Evolutionary conservation across 2,797 vertebrate species (phyloP).

Genomic region (Danio albolineatus): DNA sequence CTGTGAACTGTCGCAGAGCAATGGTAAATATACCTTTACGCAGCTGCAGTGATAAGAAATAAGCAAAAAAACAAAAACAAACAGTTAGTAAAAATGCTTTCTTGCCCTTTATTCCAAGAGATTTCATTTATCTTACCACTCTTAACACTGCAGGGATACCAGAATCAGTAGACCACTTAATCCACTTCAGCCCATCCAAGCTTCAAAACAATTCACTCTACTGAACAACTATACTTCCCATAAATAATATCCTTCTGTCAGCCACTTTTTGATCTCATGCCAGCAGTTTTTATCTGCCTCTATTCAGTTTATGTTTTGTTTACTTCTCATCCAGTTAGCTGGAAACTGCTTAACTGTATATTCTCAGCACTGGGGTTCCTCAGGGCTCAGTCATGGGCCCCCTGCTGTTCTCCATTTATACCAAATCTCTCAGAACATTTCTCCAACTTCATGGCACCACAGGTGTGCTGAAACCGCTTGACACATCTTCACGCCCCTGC

Average conservation of each 20-base stretch:
- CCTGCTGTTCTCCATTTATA: conserved; percentile 32
- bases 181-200: conserved; percentile 9
- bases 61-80: too few relatives aligned
- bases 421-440: conserved; percentile 10
- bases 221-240: not conserved
- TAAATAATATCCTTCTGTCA: not conserved
- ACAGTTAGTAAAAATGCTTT: not conserved
- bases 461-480: not conserved
- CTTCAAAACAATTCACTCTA: not conserved
- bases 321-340: not conserved
- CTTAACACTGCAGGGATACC: not conserved
- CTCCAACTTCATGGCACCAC: not conserved
- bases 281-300: not conserved
- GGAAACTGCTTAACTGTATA: not conserved
- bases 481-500: not conserved
- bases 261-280: not conserved
- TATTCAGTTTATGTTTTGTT: not conserved
- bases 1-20: too few relatives aligned
- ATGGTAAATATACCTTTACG: too few relatives aligned
- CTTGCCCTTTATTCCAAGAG: not conserved
- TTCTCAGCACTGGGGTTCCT: conserved; percentile 1
- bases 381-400: conserved; percentile 3
- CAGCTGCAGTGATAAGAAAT: too few relatives aligned
- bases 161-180: not conserved
- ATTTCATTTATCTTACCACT: conserved; percentile 3